Conservation (phyloP, 2,797 vertebrate genomes). For the Scarus forsteni region DNA sequence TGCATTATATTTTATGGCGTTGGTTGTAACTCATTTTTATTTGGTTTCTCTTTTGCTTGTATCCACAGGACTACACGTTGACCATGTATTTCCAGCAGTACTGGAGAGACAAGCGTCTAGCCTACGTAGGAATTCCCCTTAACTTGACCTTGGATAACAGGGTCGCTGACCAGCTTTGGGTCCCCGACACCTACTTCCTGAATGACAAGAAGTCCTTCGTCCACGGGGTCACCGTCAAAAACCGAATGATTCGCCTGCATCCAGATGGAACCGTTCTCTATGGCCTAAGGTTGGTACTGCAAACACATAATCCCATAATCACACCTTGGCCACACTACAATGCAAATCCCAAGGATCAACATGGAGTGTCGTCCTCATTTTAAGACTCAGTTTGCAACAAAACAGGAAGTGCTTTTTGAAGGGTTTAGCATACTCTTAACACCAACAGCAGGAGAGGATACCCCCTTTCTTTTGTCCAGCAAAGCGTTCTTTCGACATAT, state of each 20-base stretch:
- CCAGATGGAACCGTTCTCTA: slow-evolving; percentile 94
- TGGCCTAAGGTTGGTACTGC: slow-evolving; percentile 88
- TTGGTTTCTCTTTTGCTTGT: slow-evolving; percentile 7
- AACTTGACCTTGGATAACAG: slow-evolving; percentile 95
- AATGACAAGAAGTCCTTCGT: slow-evolving; percentile 98
- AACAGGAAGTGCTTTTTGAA: too few relatives aligned
- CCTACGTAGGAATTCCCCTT: slow-evolving; percentile 92
- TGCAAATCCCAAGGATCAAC: too few relatives aligned
- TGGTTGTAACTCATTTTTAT: neutral
- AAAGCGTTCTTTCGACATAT: too few relatives aligned
- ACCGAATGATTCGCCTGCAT: slow-evolving; percentile 95
- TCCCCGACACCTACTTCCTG: slow-evolving; percentile 96
- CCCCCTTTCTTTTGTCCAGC: too few relatives aligned
- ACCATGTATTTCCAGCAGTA: slow-evolving; percentile 98
- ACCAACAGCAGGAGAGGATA: too few relatives aligned
- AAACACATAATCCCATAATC: neutral
- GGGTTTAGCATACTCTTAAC: too few relatives aligned
- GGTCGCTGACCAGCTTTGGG: slow-evolving; percentile 95
- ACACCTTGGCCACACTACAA: too few relatives aligned
- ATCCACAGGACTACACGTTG: slow-evolving; percentile 91
- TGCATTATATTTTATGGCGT: too few relatives aligned
- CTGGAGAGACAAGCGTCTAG: slow-evolving; percentile 94
- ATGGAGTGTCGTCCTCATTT: too few relatives aligned
- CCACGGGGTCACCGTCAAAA: slow-evolving; percentile 95
- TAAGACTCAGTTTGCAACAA: too few relatives aligned